Percentiles rank a stretch among this genome's conserved stretches.
Conservation (phyloP, 2,888 invertebrate species). For the Parnassius apollo region DNA sequence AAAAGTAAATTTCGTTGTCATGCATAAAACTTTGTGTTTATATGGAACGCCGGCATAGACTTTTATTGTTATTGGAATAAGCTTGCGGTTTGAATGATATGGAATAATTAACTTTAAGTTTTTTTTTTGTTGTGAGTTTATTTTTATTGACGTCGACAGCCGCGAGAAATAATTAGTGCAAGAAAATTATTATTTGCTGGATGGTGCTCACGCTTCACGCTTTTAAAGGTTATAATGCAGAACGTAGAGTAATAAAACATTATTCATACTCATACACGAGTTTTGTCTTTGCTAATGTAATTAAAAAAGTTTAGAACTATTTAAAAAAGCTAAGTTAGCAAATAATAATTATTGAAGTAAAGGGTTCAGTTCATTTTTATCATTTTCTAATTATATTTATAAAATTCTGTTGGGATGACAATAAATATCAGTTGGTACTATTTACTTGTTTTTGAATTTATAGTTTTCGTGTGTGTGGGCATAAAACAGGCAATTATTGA, state of each 20-base stretch:
- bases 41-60: constrained; percentile 46
- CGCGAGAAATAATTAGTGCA: constrained; percentile 29
- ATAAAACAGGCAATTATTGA: constrained; percentile 8
- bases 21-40: constrained; percentile 68
- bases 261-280: not conserved
- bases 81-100: constrained; percentile 30
- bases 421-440: no score
- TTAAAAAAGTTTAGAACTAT: no score
- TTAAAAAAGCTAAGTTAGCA: no score
- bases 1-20: constrained; percentile 72
- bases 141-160: constrained; percentile 31
- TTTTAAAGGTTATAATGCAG: not conserved
- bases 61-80: constrained; percentile 41
- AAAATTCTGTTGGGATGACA: no score
- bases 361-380: no score
- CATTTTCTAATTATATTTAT: no score
- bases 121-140: constrained; percentile 37
- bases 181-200: constrained; percentile 26
- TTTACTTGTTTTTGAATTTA: not conserved
- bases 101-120: constrained; percentile 44
- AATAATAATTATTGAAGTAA: no score
- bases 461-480: not conserved
- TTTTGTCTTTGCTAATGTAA: no score
- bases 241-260: not conserved
- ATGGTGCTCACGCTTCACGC: constrained; percentile 1